phyloP scores from a whole-genome alignment of 2,888 invertebrate genomes.

The Plebejus anna region DNA sequence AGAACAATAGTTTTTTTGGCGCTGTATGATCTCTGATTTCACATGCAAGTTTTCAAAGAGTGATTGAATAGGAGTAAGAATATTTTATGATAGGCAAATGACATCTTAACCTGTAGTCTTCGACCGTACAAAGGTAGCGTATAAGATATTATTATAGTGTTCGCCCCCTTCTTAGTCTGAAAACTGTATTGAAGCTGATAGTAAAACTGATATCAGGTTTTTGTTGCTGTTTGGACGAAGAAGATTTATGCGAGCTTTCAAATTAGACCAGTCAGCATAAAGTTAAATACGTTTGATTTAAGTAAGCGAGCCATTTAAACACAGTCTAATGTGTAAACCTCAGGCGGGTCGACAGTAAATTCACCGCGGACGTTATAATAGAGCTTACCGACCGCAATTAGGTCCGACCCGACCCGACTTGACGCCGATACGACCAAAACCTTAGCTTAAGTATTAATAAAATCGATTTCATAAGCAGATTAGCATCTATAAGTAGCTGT shows the following conservation, averaged over 20 bases:
- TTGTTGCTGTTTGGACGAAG: too few species aligned
- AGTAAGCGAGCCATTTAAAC: not conserved
- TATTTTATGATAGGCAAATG: too few species aligned
- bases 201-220: too few species aligned
- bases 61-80: too few species aligned
- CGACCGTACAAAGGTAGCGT: too few species aligned
- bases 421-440: not conserved
- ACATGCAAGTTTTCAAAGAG: too few species aligned
- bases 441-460: constrained; percentile 1
- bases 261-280: not conserved
- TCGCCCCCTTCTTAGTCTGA: too few species aligned
- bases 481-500: not conserved
- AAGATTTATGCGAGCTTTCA: not conserved
- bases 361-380: not conserved
- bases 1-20: too few species aligned
- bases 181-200: too few species aligned
- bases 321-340: not conserved
- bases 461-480: not conserved
- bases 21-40: too few species aligned
- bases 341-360: not conserved
- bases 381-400: constrained; percentile 19
- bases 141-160: too few species aligned
- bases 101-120: too few species aligned
- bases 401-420: not conserved
- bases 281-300: constrained; percentile 5